Evolutionary conservation across 2,797 vertebrate genomes (phyloP), one percentile per base, ranked within the genome.

Genomic region (Acropternis orthonyx): DNA sequence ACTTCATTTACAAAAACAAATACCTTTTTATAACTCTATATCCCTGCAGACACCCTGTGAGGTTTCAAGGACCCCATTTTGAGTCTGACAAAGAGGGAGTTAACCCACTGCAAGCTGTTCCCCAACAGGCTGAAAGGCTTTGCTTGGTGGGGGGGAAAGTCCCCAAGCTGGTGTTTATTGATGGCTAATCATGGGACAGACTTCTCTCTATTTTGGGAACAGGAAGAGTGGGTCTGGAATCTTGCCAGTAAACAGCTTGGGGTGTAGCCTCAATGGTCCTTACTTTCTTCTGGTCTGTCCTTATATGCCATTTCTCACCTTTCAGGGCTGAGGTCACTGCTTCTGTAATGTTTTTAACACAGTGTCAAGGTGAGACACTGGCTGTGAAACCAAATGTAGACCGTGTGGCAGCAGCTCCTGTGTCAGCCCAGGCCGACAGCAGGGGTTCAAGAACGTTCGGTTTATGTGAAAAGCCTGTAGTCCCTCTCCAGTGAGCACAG

Each of bases 251-350:
- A 77, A 43, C 41, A 84, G 66, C 62, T 84, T 74, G 65, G 48
- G 21, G 21, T 59, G 65, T 14, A 65, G 24, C 32, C 51, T 67
- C 21, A 26, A 30, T 52, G 34, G 48, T 16, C 27, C 39, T 61
- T 43, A 4, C 58, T 41, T 66, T 59, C 51, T 41, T 43, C 43
- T 83, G 54, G 0, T 30, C 36, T 65, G 51, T 65, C 59, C 46
- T 88, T 66, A 28, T 1, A 0, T 18, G n/a, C 12, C 1, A 0
- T 39, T 67, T 78, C 18, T 43, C 59, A 74, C 27, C 3, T 43
- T 24, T 14, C n/a, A 37, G 66, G 52, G 46, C 75, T 65, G 61
- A 80, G 89, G 69, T 84, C 66, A 12, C 15, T 26, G n/a, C 55
- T 76, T 1, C 81, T 61, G 36, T 37, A 8, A 8, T 30, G 49